Conservation (phyloP, 2,888 invertebrate genomes). For the Sialis lutaria region DNA sequence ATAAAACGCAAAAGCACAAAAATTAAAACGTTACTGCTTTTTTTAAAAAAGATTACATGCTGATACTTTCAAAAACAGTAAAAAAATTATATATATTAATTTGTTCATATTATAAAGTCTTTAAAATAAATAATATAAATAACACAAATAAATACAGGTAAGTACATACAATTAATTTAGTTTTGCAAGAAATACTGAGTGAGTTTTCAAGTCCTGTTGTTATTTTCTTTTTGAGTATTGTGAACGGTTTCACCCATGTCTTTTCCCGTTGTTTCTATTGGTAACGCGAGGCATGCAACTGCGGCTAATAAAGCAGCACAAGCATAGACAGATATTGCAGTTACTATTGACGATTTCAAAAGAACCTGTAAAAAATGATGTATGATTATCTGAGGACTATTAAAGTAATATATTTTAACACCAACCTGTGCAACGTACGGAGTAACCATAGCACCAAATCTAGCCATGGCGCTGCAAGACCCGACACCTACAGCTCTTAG, state of each 20-base stretch:
- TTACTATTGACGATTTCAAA: constrained; percentile 50
- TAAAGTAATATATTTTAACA: neutral
- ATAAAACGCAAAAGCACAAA: too few species aligned
- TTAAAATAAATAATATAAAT: neutral
- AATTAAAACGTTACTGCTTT: too few species aligned
- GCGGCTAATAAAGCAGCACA: constrained; percentile 59
- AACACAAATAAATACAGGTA: neutral
- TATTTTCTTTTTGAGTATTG: constrained; percentile 10
- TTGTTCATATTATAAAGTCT: neutral
- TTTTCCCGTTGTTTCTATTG: constrained; percentile 69
- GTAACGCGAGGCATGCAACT: constrained; percentile 57
- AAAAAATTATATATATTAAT: neutral
- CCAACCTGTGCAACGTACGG: constrained; percentile 83
- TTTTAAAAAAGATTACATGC: neutral
- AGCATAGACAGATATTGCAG: constrained; percentile 62
- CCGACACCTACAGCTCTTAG: constrained; percentile 82
- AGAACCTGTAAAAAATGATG: constrained; percentile 36
- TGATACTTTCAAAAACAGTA: neutral
- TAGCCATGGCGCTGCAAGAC: constrained; percentile 76
- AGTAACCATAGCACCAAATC: constrained; percentile 85
- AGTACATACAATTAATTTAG: neutral
- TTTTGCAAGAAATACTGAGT: constrained; percentile 3
- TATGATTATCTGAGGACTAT: neutral
- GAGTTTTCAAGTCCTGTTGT: neutral
- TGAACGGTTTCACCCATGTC: constrained; percentile 40